These are phyloP conservation scores for Phrynocephalus guinanensis DNA, from an alignment of 2,797 vertebrate species.

Conservation along the genomic window DNA sequence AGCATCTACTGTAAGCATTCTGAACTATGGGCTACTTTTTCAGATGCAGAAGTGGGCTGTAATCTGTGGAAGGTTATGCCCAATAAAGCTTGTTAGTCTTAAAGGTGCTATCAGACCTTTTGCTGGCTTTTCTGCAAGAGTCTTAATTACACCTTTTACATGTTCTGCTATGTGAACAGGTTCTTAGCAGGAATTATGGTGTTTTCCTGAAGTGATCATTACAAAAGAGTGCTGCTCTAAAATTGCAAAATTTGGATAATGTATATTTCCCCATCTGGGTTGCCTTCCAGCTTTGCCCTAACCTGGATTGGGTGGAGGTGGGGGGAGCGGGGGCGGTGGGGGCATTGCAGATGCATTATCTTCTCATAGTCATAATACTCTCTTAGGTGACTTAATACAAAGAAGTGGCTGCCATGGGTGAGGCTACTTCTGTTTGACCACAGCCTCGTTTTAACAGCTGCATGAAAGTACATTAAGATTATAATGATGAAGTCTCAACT, in stretches of 20 bases:
- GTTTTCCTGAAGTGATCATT: background rate
- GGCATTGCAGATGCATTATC: background rate
- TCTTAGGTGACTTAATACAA: background rate
- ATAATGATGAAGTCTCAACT: constrained; percentile 15
- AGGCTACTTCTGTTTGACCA: background rate
- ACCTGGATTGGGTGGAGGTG: background rate
- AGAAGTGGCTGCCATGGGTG: background rate
- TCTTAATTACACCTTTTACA: too few relatives aligned
- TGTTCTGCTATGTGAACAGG: background rate
- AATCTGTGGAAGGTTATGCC: too few relatives aligned
- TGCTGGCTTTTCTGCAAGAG: too few relatives aligned
- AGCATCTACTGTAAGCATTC: too few relatives aligned
- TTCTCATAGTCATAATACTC: background rate
- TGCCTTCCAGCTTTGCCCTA: background rate
- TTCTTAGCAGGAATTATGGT: background rate
- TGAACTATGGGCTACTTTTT: too few relatives aligned
- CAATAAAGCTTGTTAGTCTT: too few relatives aligned
- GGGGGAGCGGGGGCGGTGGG: too few relatives aligned
- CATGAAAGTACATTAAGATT: background rate
- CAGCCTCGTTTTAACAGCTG: constrained; percentile 1
- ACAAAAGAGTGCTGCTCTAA: background rate
- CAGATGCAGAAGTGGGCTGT: too few relatives aligned
- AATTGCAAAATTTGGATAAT: background rate
- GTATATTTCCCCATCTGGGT: background rate
- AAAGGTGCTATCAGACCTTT: too few relatives aligned